phyloP scores from a whole-genome alignment of 2,113 vertebrate species.

The Nicator chloris region DNA sequence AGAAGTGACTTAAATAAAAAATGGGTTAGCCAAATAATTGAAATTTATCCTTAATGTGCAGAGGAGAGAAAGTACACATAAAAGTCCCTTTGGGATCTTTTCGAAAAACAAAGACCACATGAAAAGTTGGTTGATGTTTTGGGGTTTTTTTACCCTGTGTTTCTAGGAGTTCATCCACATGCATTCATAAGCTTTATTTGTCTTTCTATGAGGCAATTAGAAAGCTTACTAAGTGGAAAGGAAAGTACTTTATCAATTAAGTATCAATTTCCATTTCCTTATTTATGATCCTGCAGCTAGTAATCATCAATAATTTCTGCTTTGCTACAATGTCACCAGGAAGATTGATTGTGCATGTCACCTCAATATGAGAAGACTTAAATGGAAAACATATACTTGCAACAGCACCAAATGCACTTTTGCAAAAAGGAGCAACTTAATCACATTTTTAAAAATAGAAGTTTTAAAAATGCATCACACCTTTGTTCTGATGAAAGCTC shows the following conservation, averaged over 20 bases:
- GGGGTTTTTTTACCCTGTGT: background rate
- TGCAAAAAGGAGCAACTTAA: constrained; percentile 45
- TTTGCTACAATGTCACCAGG: constrained; percentile 81
- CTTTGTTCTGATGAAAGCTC: background rate
- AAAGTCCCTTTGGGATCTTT: background rate
- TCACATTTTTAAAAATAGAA: constrained; percentile 16
- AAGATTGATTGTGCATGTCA: constrained; percentile 88
- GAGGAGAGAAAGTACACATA: background rate
- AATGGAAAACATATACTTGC: constrained; percentile 84
- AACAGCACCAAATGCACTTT: constrained; percentile 78
- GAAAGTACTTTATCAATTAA: constrained; percentile 87
- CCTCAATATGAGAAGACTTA: constrained; percentile 83
- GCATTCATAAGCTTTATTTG: background rate
- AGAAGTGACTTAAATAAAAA: background rate
- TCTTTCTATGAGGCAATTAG: background rate
- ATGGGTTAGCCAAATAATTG: background rate
- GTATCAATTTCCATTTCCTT: constrained; percentile 86
- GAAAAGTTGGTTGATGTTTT: constrained; percentile 4
- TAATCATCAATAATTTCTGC: constrained; percentile 85
- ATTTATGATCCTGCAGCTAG: constrained; percentile 84
- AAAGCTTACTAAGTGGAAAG: constrained; percentile 66
- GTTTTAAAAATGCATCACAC: background rate
- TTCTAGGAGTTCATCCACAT: background rate
- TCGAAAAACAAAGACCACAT: background rate
- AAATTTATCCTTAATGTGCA: constrained; percentile 1